These are phyloP conservation scores for Arctia plantaginis DNA, from an alignment of 2,888 invertebrate genomes.

Conservation along the genomic window DNA sequence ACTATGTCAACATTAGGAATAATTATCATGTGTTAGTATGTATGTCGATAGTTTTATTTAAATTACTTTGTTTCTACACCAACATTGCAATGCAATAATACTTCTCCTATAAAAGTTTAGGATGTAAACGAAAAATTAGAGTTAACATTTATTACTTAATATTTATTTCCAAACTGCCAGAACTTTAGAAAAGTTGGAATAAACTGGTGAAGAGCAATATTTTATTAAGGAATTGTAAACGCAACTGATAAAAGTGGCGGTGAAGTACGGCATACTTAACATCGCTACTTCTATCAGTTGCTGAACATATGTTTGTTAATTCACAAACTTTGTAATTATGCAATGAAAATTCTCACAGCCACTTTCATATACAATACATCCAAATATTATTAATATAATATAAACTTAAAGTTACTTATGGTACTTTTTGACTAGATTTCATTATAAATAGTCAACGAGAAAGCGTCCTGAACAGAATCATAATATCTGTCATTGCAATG, in stretches of 20 bases:
- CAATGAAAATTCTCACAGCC: background rate
- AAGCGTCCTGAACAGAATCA: background rate
- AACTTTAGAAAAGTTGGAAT: background rate
- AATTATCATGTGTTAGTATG: background rate
- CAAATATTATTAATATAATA: background rate
- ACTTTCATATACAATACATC: background rate
- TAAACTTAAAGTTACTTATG: background rate
- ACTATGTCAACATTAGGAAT: slow-evolving; percentile 16
- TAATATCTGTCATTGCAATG: slow-evolving; percentile 42
- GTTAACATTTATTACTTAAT: background rate
- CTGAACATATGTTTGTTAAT: background rate
- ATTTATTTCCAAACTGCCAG: background rate
- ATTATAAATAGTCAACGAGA: background rate
- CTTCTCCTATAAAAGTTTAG: background rate
- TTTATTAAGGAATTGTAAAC: background rate
- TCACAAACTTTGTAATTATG: background rate
- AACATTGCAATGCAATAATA: background rate
- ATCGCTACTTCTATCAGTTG: too few species aligned
- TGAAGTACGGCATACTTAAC: rapidly evolving
- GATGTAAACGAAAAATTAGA: background rate
- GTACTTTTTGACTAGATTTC: background rate
- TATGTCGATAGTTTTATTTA: background rate
- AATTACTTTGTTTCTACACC: background rate
- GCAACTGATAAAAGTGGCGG: background rate
- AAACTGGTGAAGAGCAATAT: background rate